Percentiles rank a stretch among this genome's conserved stretches.
Conservation (phyloP, 2,888 invertebrate genomes). For the Trichogramma evanescens region DNA sequence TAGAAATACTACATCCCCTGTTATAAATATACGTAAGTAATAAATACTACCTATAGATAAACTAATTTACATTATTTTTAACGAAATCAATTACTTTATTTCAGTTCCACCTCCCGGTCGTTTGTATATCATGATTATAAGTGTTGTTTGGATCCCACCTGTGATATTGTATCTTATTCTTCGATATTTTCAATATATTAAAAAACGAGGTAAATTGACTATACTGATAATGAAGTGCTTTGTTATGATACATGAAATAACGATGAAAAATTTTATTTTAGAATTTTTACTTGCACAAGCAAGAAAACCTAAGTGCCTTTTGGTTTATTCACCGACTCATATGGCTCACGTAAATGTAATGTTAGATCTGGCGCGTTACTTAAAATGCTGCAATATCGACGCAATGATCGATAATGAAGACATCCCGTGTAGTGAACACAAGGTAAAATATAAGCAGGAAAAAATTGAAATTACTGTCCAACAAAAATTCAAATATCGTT, state of each 20-base stretch:
- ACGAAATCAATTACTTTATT: slow-evolving; percentile 5
- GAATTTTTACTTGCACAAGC: slow-evolving; percentile 26
- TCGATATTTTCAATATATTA: slow-evolving; percentile 36
- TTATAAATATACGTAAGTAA: slow-evolving; percentile 37
- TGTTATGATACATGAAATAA: background rate
- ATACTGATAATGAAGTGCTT: slow-evolving; percentile 2
- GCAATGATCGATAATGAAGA: slow-evolving; percentile 41
- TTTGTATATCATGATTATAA: slow-evolving; percentile 41
- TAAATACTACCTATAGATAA: background rate
- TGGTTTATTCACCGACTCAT: slow-evolving; percentile 41
- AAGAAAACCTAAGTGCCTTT: slow-evolving; percentile 37
- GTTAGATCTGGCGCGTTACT: slow-evolving; percentile 36
- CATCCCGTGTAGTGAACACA: slow-evolving; percentile 32
- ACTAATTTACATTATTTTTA: background rate
- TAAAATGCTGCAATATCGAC: slow-evolving; percentile 38
- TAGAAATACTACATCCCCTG: slow-evolving; percentile 38
- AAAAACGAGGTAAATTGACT: slow-evolving; percentile 29
- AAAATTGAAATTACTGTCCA: background rate
- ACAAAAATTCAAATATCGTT: background rate
- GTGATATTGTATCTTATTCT: slow-evolving; percentile 37
- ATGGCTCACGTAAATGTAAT: slow-evolving; percentile 38
- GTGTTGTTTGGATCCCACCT: slow-evolving; percentile 41
- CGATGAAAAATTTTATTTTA: slow-evolving; percentile 8
- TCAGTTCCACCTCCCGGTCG: slow-evolving; percentile 33
- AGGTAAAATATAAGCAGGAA: slow-evolving; percentile 28